Base-by-base conservation (phyloP, 1,140 invertebrate genomes). In the Aphaenogaster rudis region DNA sequence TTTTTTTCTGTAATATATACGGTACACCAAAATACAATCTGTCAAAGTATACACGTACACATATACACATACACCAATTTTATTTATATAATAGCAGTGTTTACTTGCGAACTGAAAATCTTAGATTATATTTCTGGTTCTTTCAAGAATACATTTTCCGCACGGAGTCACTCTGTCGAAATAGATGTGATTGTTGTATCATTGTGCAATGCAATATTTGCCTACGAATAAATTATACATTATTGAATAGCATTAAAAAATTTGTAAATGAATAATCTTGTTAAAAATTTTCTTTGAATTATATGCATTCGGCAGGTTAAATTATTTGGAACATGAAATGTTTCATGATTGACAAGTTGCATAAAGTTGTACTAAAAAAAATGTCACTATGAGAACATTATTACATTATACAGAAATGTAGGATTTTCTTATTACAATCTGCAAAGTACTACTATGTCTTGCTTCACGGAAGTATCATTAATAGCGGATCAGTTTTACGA, bases 151-250 rank as follows among this genome's bases (percentile, higher is more conserved):
- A 15, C n/a, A 71, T 33, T 71, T 45, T 57, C 21, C 8, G 21
- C 15, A 57, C 9, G 6, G 39, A 48, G 74, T 59, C 8, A 50
- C 11, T 48, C 42, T 61, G 0, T 82, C 13, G 6, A 61, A 13
- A 61, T 33, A 39, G 45, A 39, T 39, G 45, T 64, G 21, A 71
- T 36, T 61, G 17, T 36, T 48, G 5, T 48, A 59, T 57, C 52
- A 71, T 71, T 81, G 8, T 72, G 64, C 42, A 54, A 80, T 84
- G 11, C 57, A 81, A 86, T 81, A 13, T 57, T 59, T 77, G 64
- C 28, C 54, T 42, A 77, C 66, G 33, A 90, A 76, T 90, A 86
- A 63, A 64, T 61, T 52, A 71, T 71, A 45, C 59, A 74, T 21
- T 80, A 45, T 59, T 48, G 1, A 86, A 45, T 71, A 85, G 15